Conservation (phyloP, 1,140 invertebrate species). For the Heliconius himera region DNA sequence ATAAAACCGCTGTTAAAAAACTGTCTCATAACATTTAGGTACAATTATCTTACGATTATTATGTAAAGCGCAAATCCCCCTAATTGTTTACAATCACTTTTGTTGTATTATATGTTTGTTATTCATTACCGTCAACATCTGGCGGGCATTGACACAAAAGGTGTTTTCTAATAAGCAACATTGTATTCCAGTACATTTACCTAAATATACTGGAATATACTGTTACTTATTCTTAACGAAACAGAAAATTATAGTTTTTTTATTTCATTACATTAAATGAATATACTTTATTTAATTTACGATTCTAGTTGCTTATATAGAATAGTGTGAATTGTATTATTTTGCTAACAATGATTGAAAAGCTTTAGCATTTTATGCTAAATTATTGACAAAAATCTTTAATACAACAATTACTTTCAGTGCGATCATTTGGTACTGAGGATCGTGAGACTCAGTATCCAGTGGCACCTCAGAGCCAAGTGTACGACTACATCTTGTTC, state of each 20-base stretch:
- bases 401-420: constrained; percentile 78
- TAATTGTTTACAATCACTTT: background rate
- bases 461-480: constrained; percentile 96
- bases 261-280: no score
- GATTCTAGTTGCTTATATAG: no score
- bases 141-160: constrained; percentile 10
- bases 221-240: background rate
- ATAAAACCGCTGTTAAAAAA: constrained; percentile 29
- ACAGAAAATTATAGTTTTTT: background rate
- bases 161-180: background rate
- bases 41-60: constrained; percentile 8
- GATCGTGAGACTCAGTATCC: constrained; percentile 96
- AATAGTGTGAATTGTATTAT: no score
- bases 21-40: background rate
- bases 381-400: background rate
- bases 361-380: background rate
- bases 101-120: constrained; percentile 7
- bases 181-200: background rate
- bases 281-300: no score
- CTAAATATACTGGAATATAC: background rate
- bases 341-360: no score
- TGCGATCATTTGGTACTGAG: constrained; percentile 99
- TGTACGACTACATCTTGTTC: constrained; percentile 99
- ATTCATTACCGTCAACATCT: constrained; percentile 10
- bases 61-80: background rate